Conservation (phyloP, 2,113 vertebrate species). For the Calyptomena viridis region DNA sequence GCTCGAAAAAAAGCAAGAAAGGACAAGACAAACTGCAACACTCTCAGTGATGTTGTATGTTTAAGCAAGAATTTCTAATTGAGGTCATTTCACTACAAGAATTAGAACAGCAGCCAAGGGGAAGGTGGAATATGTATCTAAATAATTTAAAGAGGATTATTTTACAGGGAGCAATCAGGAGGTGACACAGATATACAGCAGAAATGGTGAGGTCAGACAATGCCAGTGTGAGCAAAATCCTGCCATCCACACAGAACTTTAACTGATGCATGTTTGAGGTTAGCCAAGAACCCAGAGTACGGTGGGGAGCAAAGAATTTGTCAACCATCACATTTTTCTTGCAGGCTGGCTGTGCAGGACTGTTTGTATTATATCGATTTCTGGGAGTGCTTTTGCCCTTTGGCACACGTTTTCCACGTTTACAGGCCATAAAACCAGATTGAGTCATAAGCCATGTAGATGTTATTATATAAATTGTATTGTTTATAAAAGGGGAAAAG, state of each 20-base stretch:
- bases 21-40: background rate
- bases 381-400: background rate
- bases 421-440: background rate
- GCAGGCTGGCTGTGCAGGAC: background rate
- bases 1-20: slow-evolving; percentile 7
- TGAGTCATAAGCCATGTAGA: background rate
- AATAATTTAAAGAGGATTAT: slow-evolving; percentile 64
- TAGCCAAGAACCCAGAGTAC: background rate
- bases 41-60: background rate
- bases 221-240: background rate
- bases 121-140: slow-evolving; percentile 35
- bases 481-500: background rate
- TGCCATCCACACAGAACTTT: background rate
- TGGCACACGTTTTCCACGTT: background rate
- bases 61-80: slow-evolving; percentile 63
- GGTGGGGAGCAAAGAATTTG: background rate
- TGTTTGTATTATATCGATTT: background rate
- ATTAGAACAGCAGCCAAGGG: slow-evolving; percentile 41
- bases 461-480: background rate
- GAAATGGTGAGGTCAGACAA: slow-evolving; percentile 23
- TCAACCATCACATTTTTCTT: slow-evolving; percentile 17
- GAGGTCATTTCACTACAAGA: slow-evolving; percentile 50
- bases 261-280: background rate
- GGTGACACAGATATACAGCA: slow-evolving; percentile 28
- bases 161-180: slow-evolving; percentile 41